Conservation (phyloP, 2,888 invertebrate species). For the Odontomyia ornata region DNA sequence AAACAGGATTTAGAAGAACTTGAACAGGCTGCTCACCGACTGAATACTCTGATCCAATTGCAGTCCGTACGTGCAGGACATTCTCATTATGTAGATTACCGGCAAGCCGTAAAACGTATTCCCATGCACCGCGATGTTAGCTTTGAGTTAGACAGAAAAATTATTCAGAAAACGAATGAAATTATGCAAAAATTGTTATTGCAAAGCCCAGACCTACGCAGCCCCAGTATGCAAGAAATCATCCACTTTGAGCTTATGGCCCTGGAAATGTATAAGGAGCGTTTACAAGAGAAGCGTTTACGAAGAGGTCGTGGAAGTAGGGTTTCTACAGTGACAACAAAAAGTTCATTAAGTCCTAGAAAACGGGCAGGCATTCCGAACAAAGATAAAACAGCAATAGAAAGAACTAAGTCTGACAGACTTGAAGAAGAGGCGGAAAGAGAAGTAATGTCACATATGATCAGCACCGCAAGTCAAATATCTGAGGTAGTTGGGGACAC, state of each 20-base stretch:
- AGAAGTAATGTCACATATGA: background rate
- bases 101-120: background rate
- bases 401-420: background rate
- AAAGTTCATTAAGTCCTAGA: too few relatives aligned
- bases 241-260: slow-evolving; percentile 4
- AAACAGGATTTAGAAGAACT: slow-evolving; percentile 19
- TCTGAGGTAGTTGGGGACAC: background rate
- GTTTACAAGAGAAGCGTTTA: background rate
- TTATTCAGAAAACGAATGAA: background rate
- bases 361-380: too few relatives aligned
- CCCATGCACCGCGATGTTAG: background rate
- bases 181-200: background rate
- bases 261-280: background rate
- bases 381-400: too few relatives aligned
- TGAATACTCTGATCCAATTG: slow-evolving; percentile 22
- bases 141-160: background rate
- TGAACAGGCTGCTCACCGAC: background rate
- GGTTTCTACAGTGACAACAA: too few relatives aligned
- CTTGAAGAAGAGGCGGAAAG: background rate
- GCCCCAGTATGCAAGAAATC: slow-evolving; percentile 2
- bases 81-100: background rate
- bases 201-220: background rate
- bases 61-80: background rate
- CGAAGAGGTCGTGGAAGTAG: too few relatives aligned
- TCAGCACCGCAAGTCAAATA: background rate